These are phyloP conservation scores for Gnathonemus echidnorhynchus DNA, from an alignment of 2,113 vertebrate genomes.

Conservation along the genomic window DNA sequence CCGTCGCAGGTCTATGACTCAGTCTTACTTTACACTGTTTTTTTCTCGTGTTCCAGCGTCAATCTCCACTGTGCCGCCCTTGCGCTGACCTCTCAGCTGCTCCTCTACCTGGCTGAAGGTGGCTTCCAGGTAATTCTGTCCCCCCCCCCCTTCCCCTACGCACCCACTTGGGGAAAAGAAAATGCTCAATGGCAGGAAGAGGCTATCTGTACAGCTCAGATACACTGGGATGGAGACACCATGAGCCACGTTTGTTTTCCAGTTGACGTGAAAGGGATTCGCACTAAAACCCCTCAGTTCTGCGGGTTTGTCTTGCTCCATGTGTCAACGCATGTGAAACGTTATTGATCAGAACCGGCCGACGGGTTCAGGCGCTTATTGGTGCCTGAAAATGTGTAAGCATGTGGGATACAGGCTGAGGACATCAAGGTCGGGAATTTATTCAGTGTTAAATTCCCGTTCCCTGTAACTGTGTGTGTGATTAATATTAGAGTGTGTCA, in stretches of 20 bases:
- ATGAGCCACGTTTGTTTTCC: background rate
- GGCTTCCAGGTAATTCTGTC: conserved; percentile 60
- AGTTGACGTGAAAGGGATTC: background rate
- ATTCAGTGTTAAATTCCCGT: background rate
- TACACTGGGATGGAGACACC: background rate
- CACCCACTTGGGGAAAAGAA: background rate
- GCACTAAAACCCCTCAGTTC: background rate
- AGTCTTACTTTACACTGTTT: background rate
- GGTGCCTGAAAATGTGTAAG: background rate
- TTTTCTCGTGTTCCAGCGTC: conserved; percentile 60
- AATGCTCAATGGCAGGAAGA: background rate
- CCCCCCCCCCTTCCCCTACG: background rate
- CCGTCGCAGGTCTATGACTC: background rate
- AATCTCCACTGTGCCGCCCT: conserved; percentile 77
- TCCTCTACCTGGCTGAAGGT: conserved; percentile 54
- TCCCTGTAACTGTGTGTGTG: background rate
- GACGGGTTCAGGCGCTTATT: background rate
- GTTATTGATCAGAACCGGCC: background rate
- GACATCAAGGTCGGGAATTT: background rate
- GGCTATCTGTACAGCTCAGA: background rate
- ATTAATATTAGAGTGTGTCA: background rate
- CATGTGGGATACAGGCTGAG: background rate
- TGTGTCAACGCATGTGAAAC: background rate
- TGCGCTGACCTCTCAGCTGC: conserved; percentile 70
- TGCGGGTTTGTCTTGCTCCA: background rate